These are phyloP conservation scores for Neotoma lepida DNA, from an alignment of 2,113 vertebrate genomes.

Conservation along the genomic window DNA sequence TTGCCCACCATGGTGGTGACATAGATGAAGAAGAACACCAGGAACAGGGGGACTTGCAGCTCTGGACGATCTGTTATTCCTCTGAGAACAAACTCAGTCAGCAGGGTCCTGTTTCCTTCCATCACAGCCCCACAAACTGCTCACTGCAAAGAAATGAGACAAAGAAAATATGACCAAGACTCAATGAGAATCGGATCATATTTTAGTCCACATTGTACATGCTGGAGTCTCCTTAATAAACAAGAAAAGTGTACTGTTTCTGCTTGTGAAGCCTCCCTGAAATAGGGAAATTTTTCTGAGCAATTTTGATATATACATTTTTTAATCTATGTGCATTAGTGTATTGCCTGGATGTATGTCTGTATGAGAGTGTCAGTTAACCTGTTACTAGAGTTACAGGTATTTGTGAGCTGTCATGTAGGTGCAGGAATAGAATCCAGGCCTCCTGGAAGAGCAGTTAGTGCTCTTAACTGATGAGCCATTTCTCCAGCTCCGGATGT, in stretches of 20 bases:
- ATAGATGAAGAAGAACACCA: constrained; percentile 51
- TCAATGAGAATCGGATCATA: neutral
- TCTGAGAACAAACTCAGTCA: constrained; percentile 51
- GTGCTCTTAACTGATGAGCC: neutral
- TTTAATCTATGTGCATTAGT: neutral
- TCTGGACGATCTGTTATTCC: constrained; percentile 30
- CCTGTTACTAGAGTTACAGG: neutral
- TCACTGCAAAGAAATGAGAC: neutral
- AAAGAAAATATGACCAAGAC: neutral
- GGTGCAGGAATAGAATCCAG: neutral
- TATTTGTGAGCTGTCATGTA: neutral
- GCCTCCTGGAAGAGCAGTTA: neutral
- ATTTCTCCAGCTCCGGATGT: neutral
- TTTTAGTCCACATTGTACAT: neutral
- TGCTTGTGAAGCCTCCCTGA: neutral
- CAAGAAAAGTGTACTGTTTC: neutral
- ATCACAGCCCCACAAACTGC: neutral
- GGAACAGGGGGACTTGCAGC: neutral
- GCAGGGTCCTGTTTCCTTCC: neutral
- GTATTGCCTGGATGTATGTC: neutral
- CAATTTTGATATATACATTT: neutral
- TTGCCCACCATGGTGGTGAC: constrained; percentile 57
- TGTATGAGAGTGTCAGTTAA: neutral
- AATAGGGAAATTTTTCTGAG: neutral
- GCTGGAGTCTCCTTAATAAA: neutral